These are phyloP conservation scores for Paralvinella palmiformis DNA, from an alignment of 1,140 invertebrate species.

Conservation along the genomic window DNA sequence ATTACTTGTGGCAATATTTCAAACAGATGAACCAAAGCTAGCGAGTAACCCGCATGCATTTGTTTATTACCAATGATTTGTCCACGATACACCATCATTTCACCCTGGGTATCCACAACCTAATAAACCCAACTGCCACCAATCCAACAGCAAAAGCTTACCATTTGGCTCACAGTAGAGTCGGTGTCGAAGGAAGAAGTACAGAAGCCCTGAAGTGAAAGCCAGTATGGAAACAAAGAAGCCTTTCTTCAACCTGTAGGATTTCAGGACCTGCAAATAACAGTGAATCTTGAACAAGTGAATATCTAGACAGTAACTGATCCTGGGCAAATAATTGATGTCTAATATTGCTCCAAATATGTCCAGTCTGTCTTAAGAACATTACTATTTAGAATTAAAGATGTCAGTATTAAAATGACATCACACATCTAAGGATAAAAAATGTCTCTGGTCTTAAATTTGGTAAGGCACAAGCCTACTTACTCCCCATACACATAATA, in stretches of 20 bases:
- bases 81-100: too few relatives aligned
- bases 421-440: not conserved
- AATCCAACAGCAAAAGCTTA: too few relatives aligned
- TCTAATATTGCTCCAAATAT: not conserved
- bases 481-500: too few relatives aligned
- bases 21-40: too few relatives aligned
- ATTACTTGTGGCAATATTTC: too few relatives aligned
- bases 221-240: slow-evolving; percentile 7
- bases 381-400: not conserved
- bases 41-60: too few relatives aligned
- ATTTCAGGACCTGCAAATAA: slow-evolving; percentile 9
- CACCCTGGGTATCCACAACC: too few relatives aligned
- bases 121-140: too few relatives aligned
- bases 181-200: slow-evolving; percentile 15
- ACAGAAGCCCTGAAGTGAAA: slow-evolving; percentile 15
- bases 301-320: not conserved
- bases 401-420: not conserved
- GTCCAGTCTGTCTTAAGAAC: not conserved
- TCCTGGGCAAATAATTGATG: not conserved
- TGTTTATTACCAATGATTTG: too few relatives aligned
- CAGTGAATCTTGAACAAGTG: too few relatives aligned
- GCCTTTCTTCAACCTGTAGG: slow-evolving; percentile 9
- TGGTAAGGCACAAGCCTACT: too few relatives aligned
- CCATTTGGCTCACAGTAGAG: slow-evolving; percentile 14
- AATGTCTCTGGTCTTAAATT: too few relatives aligned